Evolutionary conservation across 2,888 invertebrate genomes (phyloP), one percentile per base, ranked within the genome.

Genomic region (Caenorhabditis becei): DNA sequence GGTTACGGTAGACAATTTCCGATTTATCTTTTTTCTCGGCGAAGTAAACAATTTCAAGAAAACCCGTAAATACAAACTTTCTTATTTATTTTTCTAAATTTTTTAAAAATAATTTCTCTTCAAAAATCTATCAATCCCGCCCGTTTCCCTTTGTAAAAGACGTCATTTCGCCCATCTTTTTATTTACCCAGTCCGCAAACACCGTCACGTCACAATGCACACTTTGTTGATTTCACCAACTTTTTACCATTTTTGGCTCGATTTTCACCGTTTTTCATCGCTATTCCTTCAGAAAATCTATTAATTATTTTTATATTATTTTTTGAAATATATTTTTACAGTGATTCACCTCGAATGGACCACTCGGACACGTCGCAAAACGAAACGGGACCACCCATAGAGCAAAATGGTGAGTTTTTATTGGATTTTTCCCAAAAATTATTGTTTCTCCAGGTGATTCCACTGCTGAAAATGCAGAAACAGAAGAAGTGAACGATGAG

Each of bases 401-500:
- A 47, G 18, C 10, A 47, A n/a, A 47, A n/a, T 47, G 47, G 47
- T n/a, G 14, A n/a, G 47, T n/a, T 24, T 44, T 59, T 59, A 51
- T 65, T 63, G 5, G 8, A 35, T 26, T 24, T 35, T 26, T 26
- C 10, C 3, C 18, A 23, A 20, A 11, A 8, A 32, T 11, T 56
- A 28, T 47, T 26, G 32, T 37, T 41, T 37, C 44, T 67, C 41
- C 35, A 63, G 44, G 35, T 53, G 56, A 35, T 7, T 47, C 47
- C 66, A 47, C 7, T 32, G 66, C 24, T 49, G 56, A 74, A 62
- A 56, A n/a, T 69, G 56, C 35, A 26, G 75, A 66, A 32, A 59
- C 65, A 23, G 74, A 74, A n/a, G 77, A 63, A 26, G 69, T 59
- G 51, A 54, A 75, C 41, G 69, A 74, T 32, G 66, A 81, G 20